phyloP scores from a whole-genome alignment of 2,888 invertebrate genomes.

The Hyalella azteca region DNA sequence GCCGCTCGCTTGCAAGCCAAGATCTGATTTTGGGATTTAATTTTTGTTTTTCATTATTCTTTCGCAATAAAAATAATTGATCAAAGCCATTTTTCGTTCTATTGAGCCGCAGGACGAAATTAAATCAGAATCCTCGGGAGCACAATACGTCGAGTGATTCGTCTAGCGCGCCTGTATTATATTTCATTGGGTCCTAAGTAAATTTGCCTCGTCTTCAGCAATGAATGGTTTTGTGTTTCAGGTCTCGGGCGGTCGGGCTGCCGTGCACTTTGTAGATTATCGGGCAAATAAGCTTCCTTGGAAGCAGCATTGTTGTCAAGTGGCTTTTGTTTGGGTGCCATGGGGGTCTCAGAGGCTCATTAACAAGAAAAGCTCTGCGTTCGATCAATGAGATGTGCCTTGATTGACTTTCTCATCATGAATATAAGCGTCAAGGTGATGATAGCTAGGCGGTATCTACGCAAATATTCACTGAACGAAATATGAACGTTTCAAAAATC shows the following conservation, averaged over 20 bases:
- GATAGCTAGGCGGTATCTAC: no score
- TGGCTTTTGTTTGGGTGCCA: slow-evolving; percentile 26
- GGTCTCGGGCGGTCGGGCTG: slow-evolving; percentile 20
- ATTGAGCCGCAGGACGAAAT: slow-evolving; percentile 2
- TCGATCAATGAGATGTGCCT: slow-evolving; percentile 1
- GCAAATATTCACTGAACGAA: no score
- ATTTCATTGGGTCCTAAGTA: slow-evolving; percentile 37
- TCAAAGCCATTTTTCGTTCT: not conserved
- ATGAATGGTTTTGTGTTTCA: slow-evolving; percentile 29
- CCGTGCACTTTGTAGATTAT: slow-evolving; percentile 30
- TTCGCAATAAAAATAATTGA: not conserved
- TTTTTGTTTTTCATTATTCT: not conserved
- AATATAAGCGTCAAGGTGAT: no score
- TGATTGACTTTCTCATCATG: slow-evolving; percentile 23
- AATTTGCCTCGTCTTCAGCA: slow-evolving; percentile 28
- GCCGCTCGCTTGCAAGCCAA: no score
- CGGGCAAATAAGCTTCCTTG: slow-evolving; percentile 29
- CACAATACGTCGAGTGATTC: slow-evolving; percentile 17
- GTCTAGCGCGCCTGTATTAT: not conserved
- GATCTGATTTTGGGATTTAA: no score
- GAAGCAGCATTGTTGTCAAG: slow-evolving; percentile 28
- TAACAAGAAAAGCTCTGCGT: not conserved
- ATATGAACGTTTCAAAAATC: no score
- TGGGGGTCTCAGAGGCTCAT: not conserved
- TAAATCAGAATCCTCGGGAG: not conserved